phyloP scores from a whole-genome alignment of 2,888 invertebrate genomes.

The Ditylenchus weischeri region DNA sequence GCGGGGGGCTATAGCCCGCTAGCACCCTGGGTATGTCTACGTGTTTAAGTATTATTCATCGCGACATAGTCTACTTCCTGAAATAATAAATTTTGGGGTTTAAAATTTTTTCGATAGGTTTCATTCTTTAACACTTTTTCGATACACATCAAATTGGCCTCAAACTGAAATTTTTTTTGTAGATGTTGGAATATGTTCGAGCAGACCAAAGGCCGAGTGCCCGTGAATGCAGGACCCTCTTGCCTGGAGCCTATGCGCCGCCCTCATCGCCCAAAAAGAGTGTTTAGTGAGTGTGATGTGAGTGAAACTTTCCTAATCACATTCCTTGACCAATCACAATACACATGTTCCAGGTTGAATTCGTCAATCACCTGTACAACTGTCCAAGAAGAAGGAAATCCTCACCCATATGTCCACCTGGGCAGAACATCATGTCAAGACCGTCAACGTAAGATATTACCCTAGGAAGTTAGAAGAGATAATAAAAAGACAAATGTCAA shows the following conservation, averaged over 20 bases:
- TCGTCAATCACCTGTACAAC: slow-evolving; percentile 37
- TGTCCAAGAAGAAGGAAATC: slow-evolving; percentile 32
- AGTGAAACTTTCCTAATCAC: no score
- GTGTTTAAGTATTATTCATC: no score
- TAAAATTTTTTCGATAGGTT: no score
- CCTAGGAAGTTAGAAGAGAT: neutral
- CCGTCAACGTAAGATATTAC: slow-evolving; percentile 14
- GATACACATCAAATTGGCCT: no score
- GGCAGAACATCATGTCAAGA: slow-evolving; percentile 31
- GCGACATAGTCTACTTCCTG: no score
- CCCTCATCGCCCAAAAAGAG: slow-evolving; percentile 34
- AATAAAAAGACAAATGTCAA: no score
- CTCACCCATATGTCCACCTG: slow-evolving; percentile 34
- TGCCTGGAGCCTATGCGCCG: slow-evolving; percentile 37
- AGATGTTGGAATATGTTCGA: slow-evolving; percentile 40
- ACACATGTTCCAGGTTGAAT: slow-evolving; percentile 16
- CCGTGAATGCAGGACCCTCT: slow-evolving; percentile 36
- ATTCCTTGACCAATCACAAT: no score
- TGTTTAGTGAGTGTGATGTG: slow-evolving; percentile 36
- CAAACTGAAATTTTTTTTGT: neutral
- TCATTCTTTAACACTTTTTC: neutral
- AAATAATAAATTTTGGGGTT: no score
- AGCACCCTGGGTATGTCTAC: no score
- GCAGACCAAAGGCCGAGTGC: slow-evolving; percentile 24
- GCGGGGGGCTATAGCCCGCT: no score